These are phyloP conservation scores for Megaleporinus macrocephalus DNA, from an alignment of 2,113 vertebrate species.

Conservation along the genomic window DNA sequence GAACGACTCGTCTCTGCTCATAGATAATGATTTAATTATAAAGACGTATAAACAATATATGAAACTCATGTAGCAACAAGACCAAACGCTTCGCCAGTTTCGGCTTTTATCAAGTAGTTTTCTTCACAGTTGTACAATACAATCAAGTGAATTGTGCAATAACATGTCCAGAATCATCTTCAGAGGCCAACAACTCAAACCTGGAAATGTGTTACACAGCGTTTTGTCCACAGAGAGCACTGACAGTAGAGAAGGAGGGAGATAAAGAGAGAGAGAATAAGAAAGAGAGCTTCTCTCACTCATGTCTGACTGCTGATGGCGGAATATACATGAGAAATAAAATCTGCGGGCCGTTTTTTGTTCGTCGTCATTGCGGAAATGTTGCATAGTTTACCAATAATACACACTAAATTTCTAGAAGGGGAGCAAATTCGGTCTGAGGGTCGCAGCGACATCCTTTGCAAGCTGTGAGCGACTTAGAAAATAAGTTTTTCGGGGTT, in stretches of 20 bases:
- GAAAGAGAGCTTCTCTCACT: constrained; percentile 15
- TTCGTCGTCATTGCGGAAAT: constrained; percentile 55
- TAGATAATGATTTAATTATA: constrained; percentile 89
- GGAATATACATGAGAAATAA: constrained; percentile 20
- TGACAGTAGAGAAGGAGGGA: constrained; percentile 42
- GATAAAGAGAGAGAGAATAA: background rate
- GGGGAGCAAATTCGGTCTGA: background rate
- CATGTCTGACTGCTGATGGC: constrained; percentile 42
- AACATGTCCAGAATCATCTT: constrained; percentile 66
- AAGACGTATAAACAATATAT: constrained; percentile 92
- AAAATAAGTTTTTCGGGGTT: background rate
- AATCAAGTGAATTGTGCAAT: constrained; percentile 81
- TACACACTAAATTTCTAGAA: constrained; percentile 10
- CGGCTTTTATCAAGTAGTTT: constrained; percentile 67
- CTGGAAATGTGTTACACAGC: constrained; percentile 61
- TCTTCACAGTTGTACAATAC: constrained; percentile 80
- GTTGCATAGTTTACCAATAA: constrained; percentile 81
- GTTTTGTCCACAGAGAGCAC: constrained; percentile 60
- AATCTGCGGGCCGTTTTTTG: constrained; percentile 15
- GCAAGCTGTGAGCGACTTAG: background rate
- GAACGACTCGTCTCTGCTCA: constrained; percentile 64
- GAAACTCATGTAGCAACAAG: constrained; percentile 82
- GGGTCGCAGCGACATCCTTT: background rate
- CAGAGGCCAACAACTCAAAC: constrained; percentile 51
- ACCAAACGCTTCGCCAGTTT: constrained; percentile 69